Percentiles rank a stretch among this genome's conserved stretches.
Conservation (phyloP, 2,797 vertebrate genomes). For the Distichodus sexfasciatus region DNA sequence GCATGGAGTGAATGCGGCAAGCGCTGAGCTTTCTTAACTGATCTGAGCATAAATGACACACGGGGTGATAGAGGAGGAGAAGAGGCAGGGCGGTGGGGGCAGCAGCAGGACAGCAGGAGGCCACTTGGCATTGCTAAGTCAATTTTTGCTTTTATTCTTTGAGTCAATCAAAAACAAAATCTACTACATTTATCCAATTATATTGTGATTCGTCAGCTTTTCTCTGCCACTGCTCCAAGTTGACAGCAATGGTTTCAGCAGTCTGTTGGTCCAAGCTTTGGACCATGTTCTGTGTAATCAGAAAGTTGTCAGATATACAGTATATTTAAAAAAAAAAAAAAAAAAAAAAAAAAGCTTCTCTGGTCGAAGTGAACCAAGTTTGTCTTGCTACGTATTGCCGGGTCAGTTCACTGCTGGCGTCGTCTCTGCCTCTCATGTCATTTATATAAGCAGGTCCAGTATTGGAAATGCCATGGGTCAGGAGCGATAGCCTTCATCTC, state of each 20-base stretch:
- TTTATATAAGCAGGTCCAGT: neutral
- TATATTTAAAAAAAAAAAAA: too few relatives aligned
- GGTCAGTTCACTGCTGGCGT: neutral
- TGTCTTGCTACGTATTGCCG: slow-evolving; percentile 21
- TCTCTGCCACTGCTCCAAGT: neutral
- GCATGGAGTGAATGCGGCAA: slow-evolving; percentile 71
- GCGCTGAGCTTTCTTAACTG: slow-evolving; percentile 74
- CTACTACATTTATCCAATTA: neutral
- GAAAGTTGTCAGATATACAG: slow-evolving; percentile 28
- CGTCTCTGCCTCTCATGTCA: neutral
- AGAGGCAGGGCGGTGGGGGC: slow-evolving; percentile 24
- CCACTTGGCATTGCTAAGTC: slow-evolving; percentile 13
- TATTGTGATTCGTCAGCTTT: slow-evolving; percentile 25
- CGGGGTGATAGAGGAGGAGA: slow-evolving; percentile 40
- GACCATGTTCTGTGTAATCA: slow-evolving; percentile 32
- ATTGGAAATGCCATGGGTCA: neutral
- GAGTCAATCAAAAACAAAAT: too few relatives aligned
- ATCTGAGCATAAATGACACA: slow-evolving; percentile 71
- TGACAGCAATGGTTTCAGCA: neutral
- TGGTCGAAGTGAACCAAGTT: neutral
- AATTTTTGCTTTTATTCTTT: slow-evolving; percentile 2
- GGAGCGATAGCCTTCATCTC: neutral
- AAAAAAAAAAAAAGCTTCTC: slow-evolving; percentile 25
- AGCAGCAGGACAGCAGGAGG: slow-evolving; percentile 6
- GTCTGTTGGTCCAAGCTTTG: too few relatives aligned